Percentiles rank a stretch among this genome's conserved stretches.
Evolutionary conservation across 2,113 vertebrate genomes (phyloP).

Genomic region (Arvicanthis niloticus): DNA sequence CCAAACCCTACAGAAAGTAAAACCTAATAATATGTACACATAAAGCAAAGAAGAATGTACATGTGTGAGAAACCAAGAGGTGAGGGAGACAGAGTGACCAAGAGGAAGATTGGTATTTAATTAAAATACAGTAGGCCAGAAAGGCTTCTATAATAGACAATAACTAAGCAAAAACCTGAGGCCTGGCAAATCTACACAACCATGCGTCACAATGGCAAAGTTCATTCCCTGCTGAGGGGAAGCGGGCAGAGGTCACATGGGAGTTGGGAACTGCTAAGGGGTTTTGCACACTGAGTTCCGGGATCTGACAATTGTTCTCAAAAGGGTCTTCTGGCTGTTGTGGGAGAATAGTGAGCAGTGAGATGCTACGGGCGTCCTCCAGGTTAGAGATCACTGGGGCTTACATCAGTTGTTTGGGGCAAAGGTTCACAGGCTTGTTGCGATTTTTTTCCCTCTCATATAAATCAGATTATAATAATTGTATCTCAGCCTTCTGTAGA

Average conservation of each 20-base stretch:
- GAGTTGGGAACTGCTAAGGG: neutral
- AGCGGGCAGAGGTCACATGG: neutral
- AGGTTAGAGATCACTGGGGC: neutral
- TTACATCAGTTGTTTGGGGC: neutral
- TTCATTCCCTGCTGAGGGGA: neutral
- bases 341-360: neutral
- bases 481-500: neutral
- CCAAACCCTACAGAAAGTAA: neutral
- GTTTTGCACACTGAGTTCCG: neutral
- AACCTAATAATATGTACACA: neutral
- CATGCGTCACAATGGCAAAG: neutral
- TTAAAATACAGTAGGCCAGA: conserved; percentile 5
- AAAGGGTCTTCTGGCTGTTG: neutral
- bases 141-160: neutral
- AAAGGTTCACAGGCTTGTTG: neutral
- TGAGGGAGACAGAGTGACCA: neutral
- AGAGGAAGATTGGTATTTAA: neutral
- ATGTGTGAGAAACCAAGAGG: neutral
- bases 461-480: conserved; percentile 54
- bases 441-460: neutral
- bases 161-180: conserved; percentile 9
- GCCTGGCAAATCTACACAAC: neutral
- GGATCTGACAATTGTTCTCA: neutral
- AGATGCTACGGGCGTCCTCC: neutral
- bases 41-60: neutral